A percentile compares a stretch with the other conserved stretches of the same genome.
Evolutionary conservation across 1,140 invertebrate species (phyloP).

Genomic region (Chironomus striatipennis): DNA sequence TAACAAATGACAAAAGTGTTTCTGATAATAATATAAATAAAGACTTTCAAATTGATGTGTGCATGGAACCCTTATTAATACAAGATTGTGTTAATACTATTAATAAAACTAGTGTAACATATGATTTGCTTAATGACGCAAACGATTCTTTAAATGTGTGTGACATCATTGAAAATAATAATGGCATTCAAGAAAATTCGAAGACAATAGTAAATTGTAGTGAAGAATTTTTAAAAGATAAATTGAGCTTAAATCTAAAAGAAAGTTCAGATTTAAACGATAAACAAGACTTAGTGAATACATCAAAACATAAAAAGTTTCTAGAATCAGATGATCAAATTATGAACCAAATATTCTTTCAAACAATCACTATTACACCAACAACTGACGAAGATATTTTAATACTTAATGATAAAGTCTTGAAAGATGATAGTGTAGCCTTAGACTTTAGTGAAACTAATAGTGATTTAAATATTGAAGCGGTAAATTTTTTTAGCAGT

Average conservation of each 20-base stretch:
- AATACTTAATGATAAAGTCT: not conserved
- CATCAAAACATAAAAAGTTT: not conserved
- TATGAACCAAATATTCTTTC: not conserved
- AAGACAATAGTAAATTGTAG: not conserved
- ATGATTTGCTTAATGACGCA: not conserved
- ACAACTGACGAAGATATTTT: constrained; percentile 16
- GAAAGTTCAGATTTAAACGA: not conserved
- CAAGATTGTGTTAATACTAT: constrained; percentile 10
- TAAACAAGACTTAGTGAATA: not conserved
- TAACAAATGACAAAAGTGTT: not conserved
- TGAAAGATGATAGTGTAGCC: not conserved
- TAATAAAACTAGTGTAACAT: not conserved
- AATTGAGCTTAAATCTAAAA: not conserved
- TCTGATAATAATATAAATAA: not conserved
- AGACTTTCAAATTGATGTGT: constrained; percentile 3
- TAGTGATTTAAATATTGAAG: not conserved
- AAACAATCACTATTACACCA: not conserved
- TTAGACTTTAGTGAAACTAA: not conserved
- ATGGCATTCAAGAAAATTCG: not conserved
- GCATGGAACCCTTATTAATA: constrained; percentile 11
- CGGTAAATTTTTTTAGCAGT: not conserved
- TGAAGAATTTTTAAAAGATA: not conserved
- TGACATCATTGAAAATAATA: not conserved
- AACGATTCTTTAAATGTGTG: not conserved
- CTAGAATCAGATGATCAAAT: constrained; percentile 10